These are phyloP conservation scores for Prionace glauca DNA, from an alignment of 2,797 vertebrate species.

Conservation along the genomic window DNA sequence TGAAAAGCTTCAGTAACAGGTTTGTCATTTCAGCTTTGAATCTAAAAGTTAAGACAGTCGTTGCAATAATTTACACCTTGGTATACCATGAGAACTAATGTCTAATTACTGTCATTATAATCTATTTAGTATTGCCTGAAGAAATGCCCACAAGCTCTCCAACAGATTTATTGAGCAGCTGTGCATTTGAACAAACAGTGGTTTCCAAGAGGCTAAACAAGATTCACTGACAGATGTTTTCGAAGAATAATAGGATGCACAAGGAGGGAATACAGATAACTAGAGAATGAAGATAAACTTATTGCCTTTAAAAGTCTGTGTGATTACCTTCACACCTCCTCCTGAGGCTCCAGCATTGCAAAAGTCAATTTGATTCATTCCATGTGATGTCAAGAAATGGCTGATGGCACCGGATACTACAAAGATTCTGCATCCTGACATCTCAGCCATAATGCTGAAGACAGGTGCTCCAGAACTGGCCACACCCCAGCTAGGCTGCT, in stretches of 20 bases:
- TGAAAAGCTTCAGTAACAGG: background rate
- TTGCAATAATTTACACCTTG: background rate
- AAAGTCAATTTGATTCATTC: background rate
- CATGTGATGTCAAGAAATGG: background rate
- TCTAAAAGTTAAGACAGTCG: background rate
- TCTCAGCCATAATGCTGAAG: background rate
- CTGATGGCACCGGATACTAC: too few relatives aligned
- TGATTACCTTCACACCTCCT: background rate
- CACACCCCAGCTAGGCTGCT: too few relatives aligned
- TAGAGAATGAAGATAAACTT: background rate
- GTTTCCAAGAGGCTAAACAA: background rate
- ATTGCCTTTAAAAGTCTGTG: background rate
- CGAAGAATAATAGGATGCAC: background rate
- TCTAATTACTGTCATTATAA: conserved; percentile 18
- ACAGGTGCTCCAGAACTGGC: background rate
- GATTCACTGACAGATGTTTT: background rate
- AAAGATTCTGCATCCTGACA: background rate
- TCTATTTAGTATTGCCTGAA: background rate
- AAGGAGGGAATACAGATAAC: background rate
- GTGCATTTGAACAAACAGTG: conserved; percentile 12
- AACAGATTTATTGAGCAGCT: background rate
- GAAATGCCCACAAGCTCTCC: background rate
- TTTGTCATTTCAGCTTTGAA: background rate
- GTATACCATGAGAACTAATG: background rate
- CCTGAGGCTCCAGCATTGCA: background rate